Conservation (phyloP, 2,113 vertebrate species). For the Sterrhoptilus dennistouni region DNA sequence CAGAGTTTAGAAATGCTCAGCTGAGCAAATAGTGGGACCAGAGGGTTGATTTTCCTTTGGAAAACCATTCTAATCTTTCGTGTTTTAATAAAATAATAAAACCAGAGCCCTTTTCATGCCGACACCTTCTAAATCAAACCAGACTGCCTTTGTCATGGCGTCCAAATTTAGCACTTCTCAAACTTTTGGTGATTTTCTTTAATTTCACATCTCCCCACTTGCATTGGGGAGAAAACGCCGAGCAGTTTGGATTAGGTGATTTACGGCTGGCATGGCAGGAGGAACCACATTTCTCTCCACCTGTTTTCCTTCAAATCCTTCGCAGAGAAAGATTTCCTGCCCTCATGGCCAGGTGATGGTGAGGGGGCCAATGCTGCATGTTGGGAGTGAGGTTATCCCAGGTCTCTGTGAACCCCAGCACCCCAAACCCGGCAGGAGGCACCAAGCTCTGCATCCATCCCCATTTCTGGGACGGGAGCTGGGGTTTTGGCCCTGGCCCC, state of each 20-base stretch:
- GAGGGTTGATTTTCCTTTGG: slow-evolving; percentile 4
- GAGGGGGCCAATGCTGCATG: neutral
- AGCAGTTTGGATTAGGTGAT: neutral
- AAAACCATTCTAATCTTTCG: slow-evolving; percentile 49
- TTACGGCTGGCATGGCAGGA: neutral
- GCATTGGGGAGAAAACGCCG: fast-evolving
- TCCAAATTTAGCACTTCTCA: slow-evolving; percentile 54
- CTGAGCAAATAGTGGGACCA: slow-evolving; percentile 52
- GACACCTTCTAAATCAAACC: slow-evolving; percentile 62
- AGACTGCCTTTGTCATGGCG: slow-evolving; percentile 39
- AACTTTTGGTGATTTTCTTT: slow-evolving; percentile 25
- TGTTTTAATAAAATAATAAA: slow-evolving; percentile 59
- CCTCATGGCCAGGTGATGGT: fast-evolving
- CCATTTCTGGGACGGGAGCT: neutral
- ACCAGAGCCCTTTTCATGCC: neutral
- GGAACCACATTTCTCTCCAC: neutral
- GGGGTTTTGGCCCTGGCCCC: neutral
- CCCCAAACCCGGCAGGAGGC: neutral
- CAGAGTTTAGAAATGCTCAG: neutral
- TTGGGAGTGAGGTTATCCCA: neutral
- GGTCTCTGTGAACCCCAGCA: neutral
- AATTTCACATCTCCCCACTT: neutral
- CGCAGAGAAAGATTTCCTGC: neutral
- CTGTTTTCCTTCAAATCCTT: slow-evolving; percentile 30
- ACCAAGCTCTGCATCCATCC: neutral